Conservation (phyloP, 2,888 invertebrate species). For the Drosophila helvetica region DNA sequence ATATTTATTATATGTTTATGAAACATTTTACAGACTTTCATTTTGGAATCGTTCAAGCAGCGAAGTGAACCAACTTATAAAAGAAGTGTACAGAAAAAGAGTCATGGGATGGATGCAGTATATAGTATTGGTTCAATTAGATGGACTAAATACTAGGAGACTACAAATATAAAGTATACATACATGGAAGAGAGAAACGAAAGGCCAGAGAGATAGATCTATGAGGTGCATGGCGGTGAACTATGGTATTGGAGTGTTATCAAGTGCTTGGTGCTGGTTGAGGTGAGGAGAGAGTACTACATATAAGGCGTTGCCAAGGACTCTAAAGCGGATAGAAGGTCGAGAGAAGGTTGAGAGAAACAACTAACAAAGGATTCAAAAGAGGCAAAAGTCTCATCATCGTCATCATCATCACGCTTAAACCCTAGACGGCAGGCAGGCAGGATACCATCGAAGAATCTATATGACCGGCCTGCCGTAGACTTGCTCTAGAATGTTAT, state of each 20-base stretch:
- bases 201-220: conserved; percentile 6
- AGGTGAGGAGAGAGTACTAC: conserved; percentile 54
- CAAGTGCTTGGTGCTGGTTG: conserved; percentile 14
- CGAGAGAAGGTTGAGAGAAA: conserved; percentile 48
- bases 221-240: conserved; percentile 32
- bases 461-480: conserved; percentile 80
- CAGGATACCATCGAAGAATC: conserved; percentile 16
- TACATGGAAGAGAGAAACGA: conserved; percentile 33
- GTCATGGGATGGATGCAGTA: conserved; percentile 40
- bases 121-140: conserved; percentile 17
- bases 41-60: conserved; percentile 71
- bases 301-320: conserved; percentile 78
- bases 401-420: conserved; percentile 66
- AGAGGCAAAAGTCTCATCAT: conserved; percentile 66
- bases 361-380: conserved; percentile 47
- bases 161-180: conserved; percentile 41
- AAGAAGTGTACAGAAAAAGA: conserved; percentile 46
- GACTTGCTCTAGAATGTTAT: conserved; percentile 82
- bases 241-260: neutral
- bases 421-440: conserved; percentile 50
- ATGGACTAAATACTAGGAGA: conserved; percentile 5
- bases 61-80: conserved; percentile 64
- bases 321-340: conserved; percentile 56
- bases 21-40: conserved; percentile 81
- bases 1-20: conserved; percentile 80